These are phyloP conservation scores for Acronicta aceris DNA, from an alignment of 2,888 invertebrate genomes.

Conservation along the genomic window DNA sequence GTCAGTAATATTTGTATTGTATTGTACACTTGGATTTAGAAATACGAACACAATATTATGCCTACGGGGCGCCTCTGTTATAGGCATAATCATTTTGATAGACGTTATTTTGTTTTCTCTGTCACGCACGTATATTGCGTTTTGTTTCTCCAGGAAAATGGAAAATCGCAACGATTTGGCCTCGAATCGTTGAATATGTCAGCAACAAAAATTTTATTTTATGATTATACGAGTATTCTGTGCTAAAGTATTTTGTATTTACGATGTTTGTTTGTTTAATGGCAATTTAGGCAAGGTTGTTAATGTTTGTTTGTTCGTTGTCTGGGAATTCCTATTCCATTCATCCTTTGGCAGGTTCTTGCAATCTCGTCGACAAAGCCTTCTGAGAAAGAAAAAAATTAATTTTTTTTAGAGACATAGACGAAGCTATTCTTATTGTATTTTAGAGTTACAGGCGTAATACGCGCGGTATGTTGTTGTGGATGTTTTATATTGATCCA, in stretches of 20 bases:
- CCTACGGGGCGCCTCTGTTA: slow-evolving; percentile 44
- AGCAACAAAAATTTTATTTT: slow-evolving; percentile 28
- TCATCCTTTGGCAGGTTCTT: too few relatives aligned
- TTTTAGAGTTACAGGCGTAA: too few relatives aligned
- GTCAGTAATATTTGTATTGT: slow-evolving; percentile 31
- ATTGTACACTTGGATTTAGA: slow-evolving; percentile 19
- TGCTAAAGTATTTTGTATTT: neutral
- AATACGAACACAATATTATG: slow-evolving; percentile 39
- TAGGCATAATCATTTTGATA: slow-evolving; percentile 53
- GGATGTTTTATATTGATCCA: too few relatives aligned
- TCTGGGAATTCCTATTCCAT: too few relatives aligned
- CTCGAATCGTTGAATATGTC: slow-evolving; percentile 27
- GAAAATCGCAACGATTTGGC: slow-evolving; percentile 28
- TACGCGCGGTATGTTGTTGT: too few relatives aligned
- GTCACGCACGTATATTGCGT: slow-evolving; percentile 41
- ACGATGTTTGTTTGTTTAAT: neutral
- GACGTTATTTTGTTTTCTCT: slow-evolving; percentile 45
- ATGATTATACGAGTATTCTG: neutral
- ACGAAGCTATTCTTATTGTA: too few relatives aligned
- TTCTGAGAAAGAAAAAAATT: too few relatives aligned
- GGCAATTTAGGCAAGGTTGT: too few relatives aligned
- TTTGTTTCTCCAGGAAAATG: slow-evolving; percentile 40
- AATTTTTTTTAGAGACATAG: too few relatives aligned
- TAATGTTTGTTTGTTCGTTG: too few relatives aligned
- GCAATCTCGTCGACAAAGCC: too few relatives aligned